Conservation (phyloP, 2,113 vertebrate species). For the Triplophysa siluroides region DNA sequence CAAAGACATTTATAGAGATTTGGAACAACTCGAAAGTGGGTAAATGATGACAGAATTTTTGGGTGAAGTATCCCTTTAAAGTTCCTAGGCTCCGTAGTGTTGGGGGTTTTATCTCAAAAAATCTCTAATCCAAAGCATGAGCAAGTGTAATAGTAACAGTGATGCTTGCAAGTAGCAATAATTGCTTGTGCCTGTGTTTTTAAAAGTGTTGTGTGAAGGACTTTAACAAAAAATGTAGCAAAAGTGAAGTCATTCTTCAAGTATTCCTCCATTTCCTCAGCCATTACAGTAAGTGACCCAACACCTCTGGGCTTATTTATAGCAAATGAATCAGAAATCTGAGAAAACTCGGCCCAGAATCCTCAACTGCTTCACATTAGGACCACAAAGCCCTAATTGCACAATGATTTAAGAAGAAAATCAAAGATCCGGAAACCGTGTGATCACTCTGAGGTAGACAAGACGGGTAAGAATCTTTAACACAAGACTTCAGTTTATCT, state of each 20-base stretch:
- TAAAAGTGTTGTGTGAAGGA: constrained; percentile 70
- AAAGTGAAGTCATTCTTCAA: constrained; percentile 68
- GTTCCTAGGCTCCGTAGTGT: too few species aligned
- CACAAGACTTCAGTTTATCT: constrained; percentile 10
- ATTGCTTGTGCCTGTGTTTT: constrained; percentile 69
- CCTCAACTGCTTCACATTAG: constrained; percentile 43
- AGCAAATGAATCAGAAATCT: constrained; percentile 57
- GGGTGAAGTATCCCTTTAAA: too few species aligned
- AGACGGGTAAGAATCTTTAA: constrained; percentile 4
- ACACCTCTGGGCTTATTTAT: constrained; percentile 70
- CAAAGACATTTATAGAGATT: too few species aligned
- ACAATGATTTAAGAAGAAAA: not conserved
- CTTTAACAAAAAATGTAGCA: constrained; percentile 70
- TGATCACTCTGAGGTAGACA: constrained; percentile 12
- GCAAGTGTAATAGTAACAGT: too few species aligned
- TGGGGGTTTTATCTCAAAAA: too few species aligned
- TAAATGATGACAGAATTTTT: too few species aligned
- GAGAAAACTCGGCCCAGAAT: constrained; percentile 46
- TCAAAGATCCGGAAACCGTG: constrained; percentile 3
- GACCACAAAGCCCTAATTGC: constrained; percentile 14
- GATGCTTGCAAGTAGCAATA: constrained; percentile 53
- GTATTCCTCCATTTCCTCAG: constrained; percentile 68
- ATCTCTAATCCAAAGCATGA: too few species aligned
- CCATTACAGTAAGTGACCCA: constrained; percentile 71
- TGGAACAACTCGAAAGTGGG: too few species aligned